Evolutionary conservation across 1,140 invertebrate genomes (phyloP).

Genomic region (Anoplolepis gracilipes): DNA sequence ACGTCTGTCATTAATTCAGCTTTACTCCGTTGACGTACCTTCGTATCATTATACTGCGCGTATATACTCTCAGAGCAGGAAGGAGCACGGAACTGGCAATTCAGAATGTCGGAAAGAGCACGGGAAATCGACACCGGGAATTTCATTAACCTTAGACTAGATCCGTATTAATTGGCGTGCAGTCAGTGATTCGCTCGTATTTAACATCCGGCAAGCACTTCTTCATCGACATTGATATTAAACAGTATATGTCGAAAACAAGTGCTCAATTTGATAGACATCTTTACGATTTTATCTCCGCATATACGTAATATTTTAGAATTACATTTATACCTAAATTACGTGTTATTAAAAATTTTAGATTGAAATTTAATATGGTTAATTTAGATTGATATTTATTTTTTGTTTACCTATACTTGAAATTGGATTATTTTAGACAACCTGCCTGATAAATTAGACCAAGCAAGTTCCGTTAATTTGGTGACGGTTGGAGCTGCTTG

Average conservation of each 20-base stretch:
- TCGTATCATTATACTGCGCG: conserved; percentile 60
- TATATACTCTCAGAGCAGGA: conserved; percentile 42
- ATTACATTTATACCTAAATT: conserved; percentile 7
- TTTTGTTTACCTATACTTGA: neutral
- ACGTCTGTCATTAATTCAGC: conserved; percentile 76
- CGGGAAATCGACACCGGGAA: conserved; percentile 58
- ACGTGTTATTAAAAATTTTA: neutral
- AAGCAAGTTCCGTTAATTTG: conserved; percentile 56
- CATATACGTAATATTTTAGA: neutral
- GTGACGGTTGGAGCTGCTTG: conserved; percentile 44
- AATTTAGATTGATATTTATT: neutral
- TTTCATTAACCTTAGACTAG: conserved; percentile 56
- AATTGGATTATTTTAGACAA: conserved; percentile 8
- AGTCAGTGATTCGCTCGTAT: conserved; percentile 10
- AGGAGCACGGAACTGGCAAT: conserved; percentile 58
- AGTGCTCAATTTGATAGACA: neutral
- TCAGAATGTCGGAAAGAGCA: conserved; percentile 63
- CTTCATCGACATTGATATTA: conserved; percentile 13
- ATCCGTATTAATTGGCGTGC: conserved; percentile 45
- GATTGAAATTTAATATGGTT: neutral
- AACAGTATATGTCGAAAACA: neutral
- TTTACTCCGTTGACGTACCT: conserved; percentile 71
- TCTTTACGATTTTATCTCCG: neutral
- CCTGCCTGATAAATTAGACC: conserved; percentile 33
- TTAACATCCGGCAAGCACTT: neutral